Percentiles rank a stretch among this genome's conserved stretches.
These are phyloP conservation scores for Apodemus sylvaticus DNA, from an alignment of 2,113 vertebrate species.

Conservation along the genomic window DNA sequence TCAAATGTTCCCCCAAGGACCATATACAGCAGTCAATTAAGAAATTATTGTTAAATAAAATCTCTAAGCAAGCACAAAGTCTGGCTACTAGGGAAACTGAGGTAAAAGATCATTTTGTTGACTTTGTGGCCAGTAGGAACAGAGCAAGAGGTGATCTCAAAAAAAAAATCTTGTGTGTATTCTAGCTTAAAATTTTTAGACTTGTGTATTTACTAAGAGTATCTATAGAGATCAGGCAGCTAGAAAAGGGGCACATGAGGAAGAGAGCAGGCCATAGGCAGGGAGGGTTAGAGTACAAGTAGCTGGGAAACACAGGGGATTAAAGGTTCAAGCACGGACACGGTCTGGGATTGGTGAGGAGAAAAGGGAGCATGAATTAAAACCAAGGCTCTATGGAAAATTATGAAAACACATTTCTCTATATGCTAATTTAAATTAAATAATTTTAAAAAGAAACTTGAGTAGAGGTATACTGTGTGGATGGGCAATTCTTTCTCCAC, in stretches of 20 bases:
- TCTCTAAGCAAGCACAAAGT: not conserved
- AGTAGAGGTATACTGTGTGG: not conserved
- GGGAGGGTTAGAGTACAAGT: no score
- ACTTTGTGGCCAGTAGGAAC: not conserved
- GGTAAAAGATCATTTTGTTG: not conserved
- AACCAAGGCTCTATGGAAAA: not conserved
- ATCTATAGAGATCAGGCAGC: not conserved
- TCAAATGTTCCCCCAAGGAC: not conserved
- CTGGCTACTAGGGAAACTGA: no score
- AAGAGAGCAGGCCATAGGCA: not conserved
- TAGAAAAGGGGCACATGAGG: not conserved
- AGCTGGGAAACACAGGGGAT: not conserved
- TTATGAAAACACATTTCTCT: not conserved
- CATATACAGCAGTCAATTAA: not conserved
- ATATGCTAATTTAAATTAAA: not conserved
- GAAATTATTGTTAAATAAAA: conserved; percentile 41
- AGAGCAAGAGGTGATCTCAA: not conserved
- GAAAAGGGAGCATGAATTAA: not conserved
- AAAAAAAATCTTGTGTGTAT: not conserved
- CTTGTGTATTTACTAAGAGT: not conserved
- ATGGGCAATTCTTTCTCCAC: not conserved
- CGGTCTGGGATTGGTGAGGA: not conserved
- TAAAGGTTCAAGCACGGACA: not conserved
- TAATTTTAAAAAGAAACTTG: not conserved
- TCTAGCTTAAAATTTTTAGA: not conserved